A percentile compares a stretch with the other conserved stretches of the same genome.
phyloP scores from a whole-genome alignment of 2,113 vertebrate genomes.

The Psilopsiagon aurifrons region DNA sequence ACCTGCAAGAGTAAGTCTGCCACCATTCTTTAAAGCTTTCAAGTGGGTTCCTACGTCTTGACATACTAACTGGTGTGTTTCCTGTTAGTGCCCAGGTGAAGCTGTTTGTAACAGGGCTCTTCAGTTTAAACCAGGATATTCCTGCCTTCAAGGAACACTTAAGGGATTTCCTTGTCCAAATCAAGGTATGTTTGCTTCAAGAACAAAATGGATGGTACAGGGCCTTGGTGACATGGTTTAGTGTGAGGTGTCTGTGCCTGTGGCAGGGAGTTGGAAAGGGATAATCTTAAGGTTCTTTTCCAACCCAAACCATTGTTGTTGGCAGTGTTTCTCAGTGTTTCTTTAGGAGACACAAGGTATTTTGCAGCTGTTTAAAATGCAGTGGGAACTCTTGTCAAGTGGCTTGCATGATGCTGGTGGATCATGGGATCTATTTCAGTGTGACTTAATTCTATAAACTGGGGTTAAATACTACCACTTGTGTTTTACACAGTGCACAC shows the following conservation, averaged over 20 bases:
- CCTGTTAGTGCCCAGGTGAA: constrained; percentile 93
- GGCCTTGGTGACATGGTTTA: neutral
- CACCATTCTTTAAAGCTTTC: neutral
- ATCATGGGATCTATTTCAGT: neutral
- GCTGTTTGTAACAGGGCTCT: constrained; percentile 98
- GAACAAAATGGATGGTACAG: neutral
- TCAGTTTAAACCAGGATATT: constrained; percentile 99
- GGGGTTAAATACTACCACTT: accelerated
- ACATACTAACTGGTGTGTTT: constrained; percentile 27
- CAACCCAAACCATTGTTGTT: neutral
- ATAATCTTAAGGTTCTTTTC: neutral
- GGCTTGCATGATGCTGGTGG: too few species aligned
- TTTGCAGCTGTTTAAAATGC: neutral
- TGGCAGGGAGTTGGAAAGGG: neutral
- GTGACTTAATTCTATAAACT: neutral
- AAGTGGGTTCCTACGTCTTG: neutral
- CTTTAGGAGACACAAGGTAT: neutral
- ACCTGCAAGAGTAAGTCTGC: constrained; percentile 93
- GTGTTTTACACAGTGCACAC: accelerated
- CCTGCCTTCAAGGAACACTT: constrained; percentile 98
- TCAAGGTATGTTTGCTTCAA: constrained; percentile 83
- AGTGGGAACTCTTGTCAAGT: neutral
- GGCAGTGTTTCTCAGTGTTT: neutral
- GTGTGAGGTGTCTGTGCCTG: neutral
- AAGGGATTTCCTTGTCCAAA: constrained; percentile 97